These are phyloP conservation scores for Leptinotarsa undecemlineata DNA, from an alignment of 1,140 invertebrate species.

Conservation along the genomic window DNA sequence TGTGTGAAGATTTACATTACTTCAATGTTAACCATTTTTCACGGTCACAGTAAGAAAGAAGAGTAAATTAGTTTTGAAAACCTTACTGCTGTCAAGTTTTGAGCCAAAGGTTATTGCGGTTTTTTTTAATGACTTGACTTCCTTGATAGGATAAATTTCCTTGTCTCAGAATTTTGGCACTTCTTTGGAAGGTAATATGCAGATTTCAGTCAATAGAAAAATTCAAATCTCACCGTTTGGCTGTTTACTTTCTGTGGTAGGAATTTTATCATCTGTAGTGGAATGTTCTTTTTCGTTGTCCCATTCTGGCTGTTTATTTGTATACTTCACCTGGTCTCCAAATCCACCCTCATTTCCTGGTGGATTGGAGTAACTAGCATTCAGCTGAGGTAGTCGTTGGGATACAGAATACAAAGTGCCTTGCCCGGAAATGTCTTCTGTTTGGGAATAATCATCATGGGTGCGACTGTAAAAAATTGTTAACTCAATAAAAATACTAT, in stretches of 20 bases:
- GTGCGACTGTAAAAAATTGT: conserved; percentile 1
- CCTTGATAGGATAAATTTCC: too few relatives aligned
- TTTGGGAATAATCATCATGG: conserved; percentile 45
- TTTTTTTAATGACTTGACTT: too few relatives aligned
- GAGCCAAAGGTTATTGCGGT: too few relatives aligned
- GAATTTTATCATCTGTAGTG: not conserved
- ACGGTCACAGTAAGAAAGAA: too few relatives aligned
- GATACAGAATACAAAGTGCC: conserved; percentile 51
- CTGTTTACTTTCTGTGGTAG: not conserved
- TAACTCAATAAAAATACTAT: not conserved
- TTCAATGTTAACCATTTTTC: too few relatives aligned
- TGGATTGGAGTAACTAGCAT: conserved; percentile 46
- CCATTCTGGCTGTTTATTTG: conserved; percentile 40
- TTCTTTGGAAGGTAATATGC: too few relatives aligned
- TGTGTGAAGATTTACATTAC: too few relatives aligned
- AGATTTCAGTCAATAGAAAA: not conserved
- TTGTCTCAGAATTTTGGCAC: too few relatives aligned
- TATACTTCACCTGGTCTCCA: conserved; percentile 38
- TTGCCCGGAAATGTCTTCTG: conserved; percentile 43
- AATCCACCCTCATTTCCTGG: conserved; percentile 34
- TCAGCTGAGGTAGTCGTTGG: conserved; percentile 45
- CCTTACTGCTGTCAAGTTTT: too few relatives aligned
- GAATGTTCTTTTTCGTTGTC: conserved; percentile 35
- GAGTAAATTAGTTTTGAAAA: too few relatives aligned
- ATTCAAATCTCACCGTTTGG: not conserved